These are phyloP conservation scores for Erebia aethiops DNA, from an alignment of 2,888 invertebrate species.

Conservation along the genomic window DNA sequence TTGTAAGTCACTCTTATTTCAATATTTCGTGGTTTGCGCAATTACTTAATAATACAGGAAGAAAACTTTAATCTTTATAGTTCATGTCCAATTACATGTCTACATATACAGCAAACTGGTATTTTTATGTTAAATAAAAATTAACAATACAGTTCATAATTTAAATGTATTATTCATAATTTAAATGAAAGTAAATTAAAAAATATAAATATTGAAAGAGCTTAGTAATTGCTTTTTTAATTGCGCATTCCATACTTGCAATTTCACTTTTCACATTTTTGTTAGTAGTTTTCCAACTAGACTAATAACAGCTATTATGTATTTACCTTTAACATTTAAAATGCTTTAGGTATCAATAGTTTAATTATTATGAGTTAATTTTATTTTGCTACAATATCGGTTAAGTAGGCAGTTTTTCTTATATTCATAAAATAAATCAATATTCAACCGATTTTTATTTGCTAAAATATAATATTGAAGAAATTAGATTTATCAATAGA, in stretches of 20 bases:
- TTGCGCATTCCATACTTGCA: not conserved
- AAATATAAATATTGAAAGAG: no score
- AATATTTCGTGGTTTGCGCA: not conserved
- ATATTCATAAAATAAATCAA: not conserved
- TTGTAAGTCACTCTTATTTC: not conserved
- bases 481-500: no score
- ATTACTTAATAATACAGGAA: not conserved
- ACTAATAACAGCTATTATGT: not conserved
- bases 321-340: not conserved
- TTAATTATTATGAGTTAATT: no score
- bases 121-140: no score
- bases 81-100: no score
- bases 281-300: constrained; percentile 2
- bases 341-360: no score
- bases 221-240: not conserved
- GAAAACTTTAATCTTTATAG: no score
- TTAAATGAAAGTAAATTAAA: not conserved
- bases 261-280: not conserved
- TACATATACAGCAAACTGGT: no score
- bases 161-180: not conserved
- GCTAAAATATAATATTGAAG: not conserved
- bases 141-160: no score
- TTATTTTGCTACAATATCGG: no score
- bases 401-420: not conserved
- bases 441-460: not conserved